Evolutionary conservation across 2,888 invertebrate genomes (phyloP), one percentile per base, ranked within the genome.

Genomic region (Synergus laeviventris): DNA sequence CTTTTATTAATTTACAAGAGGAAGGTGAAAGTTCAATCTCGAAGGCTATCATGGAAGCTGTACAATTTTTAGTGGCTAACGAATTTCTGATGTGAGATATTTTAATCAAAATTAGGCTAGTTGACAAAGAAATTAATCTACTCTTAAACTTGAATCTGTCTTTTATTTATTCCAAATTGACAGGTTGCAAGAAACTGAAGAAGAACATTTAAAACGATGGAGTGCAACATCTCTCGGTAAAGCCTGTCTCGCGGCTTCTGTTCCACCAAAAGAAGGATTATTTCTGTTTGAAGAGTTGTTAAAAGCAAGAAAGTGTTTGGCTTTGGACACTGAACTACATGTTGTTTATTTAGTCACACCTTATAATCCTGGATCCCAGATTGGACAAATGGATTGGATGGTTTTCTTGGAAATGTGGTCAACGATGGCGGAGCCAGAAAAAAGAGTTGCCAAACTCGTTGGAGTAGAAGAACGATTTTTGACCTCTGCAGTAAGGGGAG

Each of bases 281-380:
- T 93, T 95, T 21, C 93, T 99, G 60, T 97, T 98, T 88, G 93
- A 95, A 80, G 99, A 99, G 91, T 91, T 99, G 38, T 96, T 97
- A 90, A 96, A 95, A 90, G 98, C 99, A 0, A 93, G 98, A 11
- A 95, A 96, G 85, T 96, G 96, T 87, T 95, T 99, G 88, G 98
- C 98, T 0, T 91, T 99, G 14, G 98, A 98, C 89, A 97, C 96
- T 75, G 99, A 99, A 86, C 92, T 99, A 2, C 99, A 99, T 91
- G 94, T 99, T 59, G 94, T 99, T 70, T 99, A 99, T 91, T 92
- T 98, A 86, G 98, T 98, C 59, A 99, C 99, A 2, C 99, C 99
- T 0, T 96, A 97, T 81, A 97, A 96, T 89, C 94, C 97, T 38
- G 95, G 96, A 84, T 95, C 95, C 87, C 95, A 97, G 84, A 85